Percentiles rank a stretch among this genome's conserved stretches.
Evolutionary conservation across 2,113 vertebrate species (phyloP).

Genomic region (Azemiops feae): DNA sequence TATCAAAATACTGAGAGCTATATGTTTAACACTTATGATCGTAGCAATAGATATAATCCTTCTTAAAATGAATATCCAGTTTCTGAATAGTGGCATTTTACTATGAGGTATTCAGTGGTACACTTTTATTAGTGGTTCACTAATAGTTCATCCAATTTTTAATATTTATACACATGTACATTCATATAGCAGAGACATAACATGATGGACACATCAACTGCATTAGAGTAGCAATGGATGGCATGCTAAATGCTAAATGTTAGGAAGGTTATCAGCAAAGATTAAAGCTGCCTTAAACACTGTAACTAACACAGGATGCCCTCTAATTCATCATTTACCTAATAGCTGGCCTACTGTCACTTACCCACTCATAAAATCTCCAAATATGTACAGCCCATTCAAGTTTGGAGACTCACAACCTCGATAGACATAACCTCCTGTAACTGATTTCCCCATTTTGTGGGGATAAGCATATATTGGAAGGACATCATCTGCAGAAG

Average conservation of each 20-base stretch:
- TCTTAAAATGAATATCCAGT: background rate
- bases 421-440: conserved; percentile 90
- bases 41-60: background rate
- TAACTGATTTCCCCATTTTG: conserved; percentile 92
- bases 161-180: background rate
- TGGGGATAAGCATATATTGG: conserved; percentile 94
- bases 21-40: background rate
- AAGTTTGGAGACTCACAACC: conserved; percentile 93
- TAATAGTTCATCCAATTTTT: background rate
- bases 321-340: background rate
- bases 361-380: conserved; percentile 98
- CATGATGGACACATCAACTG: background rate
- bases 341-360: conserved; percentile 34
- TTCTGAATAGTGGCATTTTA: background rate
- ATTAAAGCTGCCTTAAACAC: background rate
- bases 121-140: background rate
- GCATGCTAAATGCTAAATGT: accelerated
- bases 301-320: background rate
- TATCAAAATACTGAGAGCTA: background rate
- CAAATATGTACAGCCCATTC: conserved; percentile 95
- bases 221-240: background rate
- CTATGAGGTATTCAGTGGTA: background rate
- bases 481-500: conserved; percentile 82
- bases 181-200: background rate
- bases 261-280: background rate